Evolutionary conservation across 2,113 vertebrate genomes (phyloP).

Genomic region (Siniperca chuatsi): DNA sequence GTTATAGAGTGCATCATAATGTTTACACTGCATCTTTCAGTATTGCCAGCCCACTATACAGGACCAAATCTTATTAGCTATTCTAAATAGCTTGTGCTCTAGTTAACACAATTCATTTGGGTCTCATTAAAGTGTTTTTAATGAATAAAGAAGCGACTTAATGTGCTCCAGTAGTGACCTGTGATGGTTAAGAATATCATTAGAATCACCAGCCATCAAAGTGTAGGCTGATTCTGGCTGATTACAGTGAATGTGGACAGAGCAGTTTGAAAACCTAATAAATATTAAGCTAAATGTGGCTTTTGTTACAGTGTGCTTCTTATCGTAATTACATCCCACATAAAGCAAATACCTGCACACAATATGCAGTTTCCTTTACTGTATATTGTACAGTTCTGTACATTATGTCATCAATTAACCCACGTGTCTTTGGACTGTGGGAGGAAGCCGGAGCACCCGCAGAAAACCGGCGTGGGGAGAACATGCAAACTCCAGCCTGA

Average conservation of each 20-base stretch:
- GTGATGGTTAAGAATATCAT: constrained; percentile 72
- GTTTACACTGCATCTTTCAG: constrained; percentile 45
- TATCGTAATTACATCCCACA: constrained; percentile 25
- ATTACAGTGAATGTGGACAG: constrained; percentile 52
- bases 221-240: constrained; percentile 53
- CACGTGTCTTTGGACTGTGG: no score
- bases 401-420: not conserved
- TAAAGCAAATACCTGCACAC: constrained; percentile 1
- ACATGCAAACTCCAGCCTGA: no score
- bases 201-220: constrained; percentile 72
- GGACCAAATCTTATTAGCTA: constrained; percentile 51
- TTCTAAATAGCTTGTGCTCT: constrained; percentile 64
- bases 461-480: no score
- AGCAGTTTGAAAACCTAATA: constrained; percentile 47
- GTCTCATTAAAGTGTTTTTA: constrained; percentile 76
- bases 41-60: constrained; percentile 34
- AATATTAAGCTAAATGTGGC: constrained; percentile 33
- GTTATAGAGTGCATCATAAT: constrained; percentile 23
- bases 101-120: constrained; percentile 72
- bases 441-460: no score
- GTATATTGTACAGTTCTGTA: not conserved
- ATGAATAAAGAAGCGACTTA: constrained; percentile 69
- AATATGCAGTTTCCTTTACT: not conserved
- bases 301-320: constrained; percentile 49
- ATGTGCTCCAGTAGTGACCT: constrained; percentile 71